Evolutionary conservation across 1,140 invertebrate genomes (phyloP), one percentile per base, ranked within the genome.

Genomic region (Cydia strobilella): DNA sequence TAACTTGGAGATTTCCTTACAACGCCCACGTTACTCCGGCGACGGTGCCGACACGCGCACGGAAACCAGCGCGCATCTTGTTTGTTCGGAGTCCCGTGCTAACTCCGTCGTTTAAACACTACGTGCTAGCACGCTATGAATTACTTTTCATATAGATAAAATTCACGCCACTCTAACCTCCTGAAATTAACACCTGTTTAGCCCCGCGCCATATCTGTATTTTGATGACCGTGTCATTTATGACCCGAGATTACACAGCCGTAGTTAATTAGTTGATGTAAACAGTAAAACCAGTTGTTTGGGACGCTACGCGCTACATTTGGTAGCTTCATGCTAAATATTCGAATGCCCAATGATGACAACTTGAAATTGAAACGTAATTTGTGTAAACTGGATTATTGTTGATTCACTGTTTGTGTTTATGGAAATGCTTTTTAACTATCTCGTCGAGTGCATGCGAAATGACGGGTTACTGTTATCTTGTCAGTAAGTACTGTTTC

Each of bases 121-220:
- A 89, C 86, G 85, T 88, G 88, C 90, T 88, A 90, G 89, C 86
- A 88, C 83, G 81, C 81, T 85, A 91, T 87, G 91, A 93, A 93
- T 93, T 93, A 90, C 91, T 93, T 93, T 93, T 91, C 91, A 93
- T 93, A 93, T 93, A 93, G 91, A 93, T 93, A 93, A 93, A 93
- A 93, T 93, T 93, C 90, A 93, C 91, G 91, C 86, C 84, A 87
- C 91, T 90, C 91, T 93, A 93, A 93, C 87, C 90, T 93, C 88
- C 88, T 90, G 91, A 93, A 91, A 91, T 93, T 93, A 93, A 90
- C 91, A 93, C 91, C 91, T 87, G 87, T 86, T 90, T 88, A 89
- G 85, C 83, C 84, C 85, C 85, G 79, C 80, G 78, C 85, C 84
- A 86, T 86, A 85, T 86, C 80, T 77, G 83, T 81, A 80, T 83